phyloP scores from a whole-genome alignment of 1,140 invertebrate genomes.

The Pachypsylla venusta region DNA sequence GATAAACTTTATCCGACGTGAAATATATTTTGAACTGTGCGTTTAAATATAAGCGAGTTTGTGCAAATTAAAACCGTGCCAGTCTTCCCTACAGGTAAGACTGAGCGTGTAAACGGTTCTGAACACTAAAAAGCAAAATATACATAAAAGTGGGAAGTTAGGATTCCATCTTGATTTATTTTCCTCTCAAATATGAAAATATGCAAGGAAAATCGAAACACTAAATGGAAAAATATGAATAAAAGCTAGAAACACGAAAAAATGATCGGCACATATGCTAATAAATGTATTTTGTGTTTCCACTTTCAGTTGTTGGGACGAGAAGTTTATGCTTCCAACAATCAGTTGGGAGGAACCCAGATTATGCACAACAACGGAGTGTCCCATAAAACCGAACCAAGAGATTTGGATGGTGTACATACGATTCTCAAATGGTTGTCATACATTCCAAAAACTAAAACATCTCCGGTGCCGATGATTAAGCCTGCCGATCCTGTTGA shows the following conservation, averaged over 20 bases:
- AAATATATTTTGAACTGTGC: too few species aligned
- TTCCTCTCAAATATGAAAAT: too few species aligned
- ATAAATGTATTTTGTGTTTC: neutral
- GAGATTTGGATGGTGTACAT: slow-evolving; percentile 87
- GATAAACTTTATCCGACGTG: too few species aligned
- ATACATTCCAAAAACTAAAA: slow-evolving; percentile 57
- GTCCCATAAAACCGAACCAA: slow-evolving; percentile 72
- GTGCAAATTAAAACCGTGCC: too few species aligned
- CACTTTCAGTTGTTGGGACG: slow-evolving; percentile 52
- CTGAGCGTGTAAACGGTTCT: too few species aligned
- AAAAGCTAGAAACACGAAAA: neutral
- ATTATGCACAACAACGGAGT: slow-evolving; percentile 98
- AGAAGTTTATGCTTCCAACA: slow-evolving; percentile 96
- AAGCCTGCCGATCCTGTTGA: slow-evolving; percentile 61
- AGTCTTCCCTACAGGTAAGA: too few species aligned
- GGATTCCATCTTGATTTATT: too few species aligned
- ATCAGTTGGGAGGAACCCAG: slow-evolving; percentile 90
- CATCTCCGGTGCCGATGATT: slow-evolving; percentile 60
- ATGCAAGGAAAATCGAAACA: too few species aligned
- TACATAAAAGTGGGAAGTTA: too few species aligned
- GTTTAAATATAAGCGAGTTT: too few species aligned
- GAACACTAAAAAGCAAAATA: too few species aligned
- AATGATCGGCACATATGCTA: neutral
- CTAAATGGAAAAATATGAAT: too few species aligned
- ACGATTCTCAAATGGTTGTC: slow-evolving; percentile 73